Evolutionary conservation across 2,113 vertebrate species (phyloP).

Genomic region (Antigone vipio): DNA sequence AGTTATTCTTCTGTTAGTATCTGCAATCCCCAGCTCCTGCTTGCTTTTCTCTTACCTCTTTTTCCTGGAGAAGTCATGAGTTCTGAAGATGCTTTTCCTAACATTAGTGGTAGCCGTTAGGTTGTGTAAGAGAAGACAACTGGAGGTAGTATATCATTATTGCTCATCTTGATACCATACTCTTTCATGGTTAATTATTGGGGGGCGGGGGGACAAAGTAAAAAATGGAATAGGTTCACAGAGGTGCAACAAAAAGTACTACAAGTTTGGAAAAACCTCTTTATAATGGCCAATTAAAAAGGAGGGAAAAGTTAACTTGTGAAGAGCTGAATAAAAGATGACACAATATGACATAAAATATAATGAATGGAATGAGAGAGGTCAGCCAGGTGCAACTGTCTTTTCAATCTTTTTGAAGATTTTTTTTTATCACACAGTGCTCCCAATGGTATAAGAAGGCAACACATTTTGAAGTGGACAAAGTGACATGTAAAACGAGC

Average conservation of each 20-base stretch:
- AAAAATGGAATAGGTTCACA: slow-evolving; percentile 10
- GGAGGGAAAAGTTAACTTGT: not conserved
- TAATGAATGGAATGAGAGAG: not conserved
- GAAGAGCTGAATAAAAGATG: not conserved
- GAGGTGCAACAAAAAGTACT: not conserved
- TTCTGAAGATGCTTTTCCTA: not conserved
- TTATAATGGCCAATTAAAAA: slow-evolving; percentile 22
- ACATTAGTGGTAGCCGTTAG: not conserved
- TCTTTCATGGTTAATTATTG: not conserved
- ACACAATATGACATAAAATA: not conserved
- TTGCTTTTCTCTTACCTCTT: not conserved
- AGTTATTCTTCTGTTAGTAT: not conserved
- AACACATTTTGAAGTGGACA: not conserved
- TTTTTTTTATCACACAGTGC: not conserved
- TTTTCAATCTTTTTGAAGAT: not conserved
- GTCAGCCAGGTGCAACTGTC: not conserved
- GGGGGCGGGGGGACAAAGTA: not conserved
- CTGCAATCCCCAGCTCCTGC: not conserved
- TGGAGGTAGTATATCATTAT: not conserved
- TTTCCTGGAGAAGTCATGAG: not conserved
- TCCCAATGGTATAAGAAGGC: not conserved
- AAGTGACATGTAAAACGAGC: not conserved
- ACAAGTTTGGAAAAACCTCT: not conserved
- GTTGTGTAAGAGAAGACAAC: not conserved
- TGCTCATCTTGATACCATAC: not conserved